phyloP scores from a whole-genome alignment of 2,797 vertebrate species.

The Chelmon rostratus region DNA sequence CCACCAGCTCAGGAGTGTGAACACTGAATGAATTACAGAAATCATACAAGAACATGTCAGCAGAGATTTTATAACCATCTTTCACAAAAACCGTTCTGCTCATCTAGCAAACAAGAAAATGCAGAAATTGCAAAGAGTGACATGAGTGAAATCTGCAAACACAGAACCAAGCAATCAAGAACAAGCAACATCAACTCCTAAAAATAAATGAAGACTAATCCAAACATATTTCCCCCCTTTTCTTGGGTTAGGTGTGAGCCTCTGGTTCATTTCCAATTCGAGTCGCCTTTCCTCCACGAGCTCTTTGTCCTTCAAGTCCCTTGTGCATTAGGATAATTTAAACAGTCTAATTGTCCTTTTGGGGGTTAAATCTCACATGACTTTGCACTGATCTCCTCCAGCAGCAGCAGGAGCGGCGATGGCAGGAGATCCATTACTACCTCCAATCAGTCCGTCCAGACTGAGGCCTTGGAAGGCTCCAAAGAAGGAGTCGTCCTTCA shows the following conservation, averaged over 20 bases:
- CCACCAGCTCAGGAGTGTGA: background rate
- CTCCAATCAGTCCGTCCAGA: slow-evolving; percentile 76
- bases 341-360: slow-evolving; percentile 30
- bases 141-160: slow-evolving; percentile 20
- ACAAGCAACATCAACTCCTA: background rate
- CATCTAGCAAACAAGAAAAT: slow-evolving; percentile 8
- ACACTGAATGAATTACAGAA: background rate
- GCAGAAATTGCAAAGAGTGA: background rate
- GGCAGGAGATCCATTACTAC: slow-evolving; percentile 42
- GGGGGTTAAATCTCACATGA: slow-evolving; percentile 78
- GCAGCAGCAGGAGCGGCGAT: background rate
- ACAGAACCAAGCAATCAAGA: background rate
- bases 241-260: background rate
- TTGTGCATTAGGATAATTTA: background rate
- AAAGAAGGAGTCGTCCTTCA: slow-evolving; percentile 81
- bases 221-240: background rate
- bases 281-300: background rate
- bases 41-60: background rate
- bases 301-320: background rate
- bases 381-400: slow-evolving; percentile 79
- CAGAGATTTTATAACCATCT: slow-evolving; percentile 6
- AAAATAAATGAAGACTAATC: background rate
- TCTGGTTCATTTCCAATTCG: background rate
- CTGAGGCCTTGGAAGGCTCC: slow-evolving; percentile 86
- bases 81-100: slow-evolving; percentile 9